Evolutionary conservation across 2,797 vertebrate species (phyloP).

Genomic region (Gymnopithys bicolor): DNA sequence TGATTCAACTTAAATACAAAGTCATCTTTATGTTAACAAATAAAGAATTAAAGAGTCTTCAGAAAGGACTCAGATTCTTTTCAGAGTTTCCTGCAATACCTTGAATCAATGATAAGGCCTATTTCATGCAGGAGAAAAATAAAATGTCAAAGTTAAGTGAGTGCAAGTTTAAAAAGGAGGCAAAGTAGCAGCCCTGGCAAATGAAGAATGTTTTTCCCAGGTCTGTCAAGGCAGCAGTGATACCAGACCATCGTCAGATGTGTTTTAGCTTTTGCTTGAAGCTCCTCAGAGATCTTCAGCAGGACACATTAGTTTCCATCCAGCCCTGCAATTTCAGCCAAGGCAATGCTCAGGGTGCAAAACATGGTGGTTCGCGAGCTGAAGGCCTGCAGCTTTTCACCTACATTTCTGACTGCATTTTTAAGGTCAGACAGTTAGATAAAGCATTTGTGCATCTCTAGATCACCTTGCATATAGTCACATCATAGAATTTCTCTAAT

Average conservation of each 20-base stretch:
- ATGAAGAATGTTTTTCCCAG: neutral
- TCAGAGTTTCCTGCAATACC: constrained; percentile 3
- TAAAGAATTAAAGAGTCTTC: constrained; percentile 24
- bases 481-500: neutral
- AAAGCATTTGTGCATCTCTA: neutral
- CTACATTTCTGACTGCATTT: neutral
- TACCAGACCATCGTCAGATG: neutral
- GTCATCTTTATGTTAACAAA: neutral
- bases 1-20: constrained; percentile 32
- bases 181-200: neutral
- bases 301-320: neutral
- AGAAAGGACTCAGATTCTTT: constrained; percentile 1
- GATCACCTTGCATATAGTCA: neutral
- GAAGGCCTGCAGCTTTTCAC: neutral
- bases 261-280: neutral
- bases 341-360: neutral
- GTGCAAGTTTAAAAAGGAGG: neutral
- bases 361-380: accelerated
- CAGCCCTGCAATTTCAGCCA: neutral
- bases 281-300: neutral
- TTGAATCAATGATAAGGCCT: neutral
- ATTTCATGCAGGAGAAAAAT: neutral
- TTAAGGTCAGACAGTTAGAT: neutral
- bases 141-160: neutral
- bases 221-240: accelerated